Evolutionary conservation across 1,140 invertebrate genomes (phyloP).

Genomic region (Aplysia californica): DNA sequence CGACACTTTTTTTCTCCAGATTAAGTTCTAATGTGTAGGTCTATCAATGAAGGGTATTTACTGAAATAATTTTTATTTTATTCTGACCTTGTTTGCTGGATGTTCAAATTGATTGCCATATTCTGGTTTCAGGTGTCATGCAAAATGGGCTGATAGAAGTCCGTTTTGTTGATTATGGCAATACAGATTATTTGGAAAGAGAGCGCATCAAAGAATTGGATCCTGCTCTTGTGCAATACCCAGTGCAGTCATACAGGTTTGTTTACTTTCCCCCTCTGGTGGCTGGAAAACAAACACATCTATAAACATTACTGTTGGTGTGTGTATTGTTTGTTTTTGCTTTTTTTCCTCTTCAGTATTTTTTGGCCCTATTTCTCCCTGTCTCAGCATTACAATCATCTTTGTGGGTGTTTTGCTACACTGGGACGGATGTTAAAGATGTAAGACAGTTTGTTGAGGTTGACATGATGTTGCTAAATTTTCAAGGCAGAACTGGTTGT

Average conservation of each 20-base stretch:
- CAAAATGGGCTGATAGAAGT: constrained; percentile 75
- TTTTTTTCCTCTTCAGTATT: not conserved
- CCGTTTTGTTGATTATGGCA: constrained; percentile 86
- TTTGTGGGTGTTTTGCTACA: no score
- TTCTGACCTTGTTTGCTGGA: not conserved
- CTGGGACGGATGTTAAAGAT: no score
- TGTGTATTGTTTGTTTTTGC: not conserved
- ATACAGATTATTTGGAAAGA: constrained; percentile 67
- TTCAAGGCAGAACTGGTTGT: no score
- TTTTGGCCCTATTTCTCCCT: not conserved
- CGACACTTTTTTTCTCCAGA: no score
- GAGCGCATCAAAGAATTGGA: constrained; percentile 45
- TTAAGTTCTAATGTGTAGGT: not conserved
- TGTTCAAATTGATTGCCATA: not conserved
- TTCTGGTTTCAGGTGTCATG: constrained; percentile 39
- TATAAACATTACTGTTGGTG: not conserved
- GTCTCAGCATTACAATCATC: no score
- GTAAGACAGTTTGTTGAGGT: no score
- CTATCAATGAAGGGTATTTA: not conserved
- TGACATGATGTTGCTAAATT: no score
- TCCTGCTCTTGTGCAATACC: constrained; percentile 73
- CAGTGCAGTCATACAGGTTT: constrained; percentile 74
- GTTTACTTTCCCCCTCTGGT: not conserved
- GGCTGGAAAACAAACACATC: not conserved
- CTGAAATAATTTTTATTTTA: not conserved